These are phyloP conservation scores for Mesocentrotus franciscanus DNA, from an alignment of 53 echinoderm and acorn worm species.

Conservation along the genomic window DNA sequence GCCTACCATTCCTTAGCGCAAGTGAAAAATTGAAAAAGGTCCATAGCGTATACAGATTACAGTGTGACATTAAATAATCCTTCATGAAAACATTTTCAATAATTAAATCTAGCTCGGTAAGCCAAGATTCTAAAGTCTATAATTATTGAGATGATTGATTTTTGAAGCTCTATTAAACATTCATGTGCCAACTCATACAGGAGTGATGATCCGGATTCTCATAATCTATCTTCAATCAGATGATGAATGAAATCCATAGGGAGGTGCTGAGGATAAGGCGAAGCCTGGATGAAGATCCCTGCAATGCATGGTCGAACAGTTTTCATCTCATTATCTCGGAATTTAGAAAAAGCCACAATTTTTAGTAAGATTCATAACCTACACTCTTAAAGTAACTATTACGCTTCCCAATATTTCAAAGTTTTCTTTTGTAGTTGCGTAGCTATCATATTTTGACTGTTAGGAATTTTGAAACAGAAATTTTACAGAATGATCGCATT, in stretches of 20 bases:
- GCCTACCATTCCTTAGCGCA: too few relatives aligned
- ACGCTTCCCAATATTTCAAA: too few relatives aligned
- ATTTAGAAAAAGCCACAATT: too few relatives aligned
- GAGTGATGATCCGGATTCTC: background rate
- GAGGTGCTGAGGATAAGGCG: background rate
- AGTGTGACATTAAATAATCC: background rate
- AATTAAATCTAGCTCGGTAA: background rate
- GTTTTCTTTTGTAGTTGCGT: too few relatives aligned
- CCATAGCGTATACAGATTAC: too few relatives aligned
- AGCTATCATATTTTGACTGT: too few relatives aligned
- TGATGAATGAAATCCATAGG: background rate
- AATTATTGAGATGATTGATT: background rate
- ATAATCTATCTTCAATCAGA: background rate
- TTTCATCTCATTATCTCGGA: background rate
- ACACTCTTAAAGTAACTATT: too few relatives aligned
- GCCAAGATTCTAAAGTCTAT: background rate
- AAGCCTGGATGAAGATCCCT: background rate
- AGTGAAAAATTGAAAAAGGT: too few relatives aligned
- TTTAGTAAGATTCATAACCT: background rate
- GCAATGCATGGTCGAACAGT: background rate
- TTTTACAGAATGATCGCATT: too few relatives aligned
- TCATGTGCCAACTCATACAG: background rate
- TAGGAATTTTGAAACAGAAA: too few relatives aligned
- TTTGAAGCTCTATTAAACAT: conserved; percentile 5
- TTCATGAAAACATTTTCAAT: background rate